Evolutionary conservation across 2,888 invertebrate genomes (phyloP), one percentile per base, ranked within the genome.

Genomic region (Drosophila mulleri): DNA sequence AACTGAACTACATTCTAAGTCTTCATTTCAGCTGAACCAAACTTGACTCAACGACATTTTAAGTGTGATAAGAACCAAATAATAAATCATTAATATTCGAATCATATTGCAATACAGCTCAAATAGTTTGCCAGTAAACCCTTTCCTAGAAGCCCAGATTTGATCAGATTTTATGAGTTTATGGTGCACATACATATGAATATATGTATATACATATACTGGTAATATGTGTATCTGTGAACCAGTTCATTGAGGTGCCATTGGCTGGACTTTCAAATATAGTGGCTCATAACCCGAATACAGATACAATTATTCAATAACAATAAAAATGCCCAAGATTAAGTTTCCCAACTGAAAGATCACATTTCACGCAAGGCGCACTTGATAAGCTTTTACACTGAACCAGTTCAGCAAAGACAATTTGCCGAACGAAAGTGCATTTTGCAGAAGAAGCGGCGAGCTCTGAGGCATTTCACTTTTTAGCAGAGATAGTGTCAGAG

Each of bases 351-450:
- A 45, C 14, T 37, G 16, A 58, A 26, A 48, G 59, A 59, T 59
- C 59, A 16, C 47, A 59, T 59, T 59, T 59, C 59, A 48, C 39
- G 44, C 16, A 39, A 26, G 18, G 35, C 45, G 35, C 45, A 44
- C 57, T 45, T 58, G 57, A 58, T 58, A 58, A 47, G 26, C 35
- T 5, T 45, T 58, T 26, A 6, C 20, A n/a, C n/a, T 35, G 58
- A 58, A 45, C 58, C 45, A 45, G 58, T 58, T 58, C 58, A 45
- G 11, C 45, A 14, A 29, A 57, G 37, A 35, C 52, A 53, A 53
- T 50, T 37, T 58, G 44, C 44, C 44, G 23, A 35, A 29, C 39
- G 59, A 59, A 59, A 59, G 59, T 59, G 59, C 59, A 59, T 39
- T 48, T 58, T 20, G 57, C 44, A 45, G 57, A 44, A 44, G 57